phyloP scores from a whole-genome alignment of 2,797 vertebrate genomes.

The Eurystomus glaucurus region DNA sequence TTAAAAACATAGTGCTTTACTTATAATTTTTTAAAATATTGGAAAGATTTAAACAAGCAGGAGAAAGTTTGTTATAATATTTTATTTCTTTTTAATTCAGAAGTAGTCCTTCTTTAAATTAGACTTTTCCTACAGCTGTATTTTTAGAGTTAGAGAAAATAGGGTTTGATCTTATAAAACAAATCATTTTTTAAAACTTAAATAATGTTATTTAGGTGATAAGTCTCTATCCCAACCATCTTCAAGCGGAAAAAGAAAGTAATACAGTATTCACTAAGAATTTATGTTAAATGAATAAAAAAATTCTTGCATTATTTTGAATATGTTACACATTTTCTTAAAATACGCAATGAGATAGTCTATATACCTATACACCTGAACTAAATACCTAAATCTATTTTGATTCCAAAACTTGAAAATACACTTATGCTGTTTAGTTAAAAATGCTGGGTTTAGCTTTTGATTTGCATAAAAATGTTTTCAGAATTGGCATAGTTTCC shows the following conservation, averaged over 20 bases:
- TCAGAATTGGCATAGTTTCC: constrained; percentile 22
- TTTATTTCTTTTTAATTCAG: background rate
- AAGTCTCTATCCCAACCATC: background rate
- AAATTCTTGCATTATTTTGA: background rate
- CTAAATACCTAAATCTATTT: background rate
- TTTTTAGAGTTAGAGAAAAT: background rate
- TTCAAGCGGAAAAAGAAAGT: background rate
- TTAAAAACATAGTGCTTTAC: background rate
- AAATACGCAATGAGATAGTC: background rate
- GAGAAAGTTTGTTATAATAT: background rate
- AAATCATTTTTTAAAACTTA: background rate
- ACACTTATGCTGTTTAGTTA: background rate
- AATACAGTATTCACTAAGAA: background rate
- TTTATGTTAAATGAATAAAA: background rate
- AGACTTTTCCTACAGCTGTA: background rate
- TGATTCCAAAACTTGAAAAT: background rate
- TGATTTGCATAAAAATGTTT: constrained; percentile 13
- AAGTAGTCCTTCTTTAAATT: background rate
- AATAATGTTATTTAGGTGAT: background rate
- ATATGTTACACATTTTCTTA: background rate
- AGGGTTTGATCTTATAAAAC: background rate
- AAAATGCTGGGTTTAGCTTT: background rate
- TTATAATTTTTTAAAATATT: rapidly evolving
- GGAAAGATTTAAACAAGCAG: background rate
- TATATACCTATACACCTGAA: background rate